Conservation (phyloP, 2,797 vertebrate species). For the Sylvia borin region DNA sequence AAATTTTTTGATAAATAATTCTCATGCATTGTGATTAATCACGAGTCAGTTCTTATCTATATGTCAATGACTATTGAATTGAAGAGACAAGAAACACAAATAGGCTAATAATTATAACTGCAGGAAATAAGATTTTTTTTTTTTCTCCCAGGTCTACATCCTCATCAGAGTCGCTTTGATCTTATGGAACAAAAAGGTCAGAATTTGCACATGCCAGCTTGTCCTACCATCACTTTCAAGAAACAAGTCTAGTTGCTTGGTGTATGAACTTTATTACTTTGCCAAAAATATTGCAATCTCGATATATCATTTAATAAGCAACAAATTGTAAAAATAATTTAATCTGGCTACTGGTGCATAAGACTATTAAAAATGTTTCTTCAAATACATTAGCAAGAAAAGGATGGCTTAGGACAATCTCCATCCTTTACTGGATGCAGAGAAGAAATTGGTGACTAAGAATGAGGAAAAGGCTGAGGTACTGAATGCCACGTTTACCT, state of each 20-base stretch:
- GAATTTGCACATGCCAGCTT: neutral
- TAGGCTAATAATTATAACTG: neutral
- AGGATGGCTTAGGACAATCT: no score
- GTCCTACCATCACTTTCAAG: neutral
- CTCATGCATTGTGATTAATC: neutral
- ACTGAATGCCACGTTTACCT: neutral
- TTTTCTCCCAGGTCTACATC: neutral
- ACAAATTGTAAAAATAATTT: neutral
- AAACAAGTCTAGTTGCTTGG: neutral
- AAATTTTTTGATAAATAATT: neutral
- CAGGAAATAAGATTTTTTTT: neutral
- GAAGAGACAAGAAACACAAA: neutral
- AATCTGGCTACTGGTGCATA: neutral
- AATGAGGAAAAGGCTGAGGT: neutral
- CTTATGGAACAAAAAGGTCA: neutral
- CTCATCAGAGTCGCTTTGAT: neutral
- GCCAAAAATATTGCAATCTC: accelerated
- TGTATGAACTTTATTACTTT: neutral
- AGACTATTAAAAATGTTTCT: neutral
- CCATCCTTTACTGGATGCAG: neutral
- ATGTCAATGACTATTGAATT: neutral
- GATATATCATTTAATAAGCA: neutral
- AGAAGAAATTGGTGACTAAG: neutral
- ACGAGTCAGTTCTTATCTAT: neutral
- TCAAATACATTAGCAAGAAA: neutral